A percentile compares a stretch with the other conserved stretches of the same genome.
Evolutionary conservation across 2,888 invertebrate genomes (phyloP).

Genomic region (Macrosiphum euphorbiae): DNA sequence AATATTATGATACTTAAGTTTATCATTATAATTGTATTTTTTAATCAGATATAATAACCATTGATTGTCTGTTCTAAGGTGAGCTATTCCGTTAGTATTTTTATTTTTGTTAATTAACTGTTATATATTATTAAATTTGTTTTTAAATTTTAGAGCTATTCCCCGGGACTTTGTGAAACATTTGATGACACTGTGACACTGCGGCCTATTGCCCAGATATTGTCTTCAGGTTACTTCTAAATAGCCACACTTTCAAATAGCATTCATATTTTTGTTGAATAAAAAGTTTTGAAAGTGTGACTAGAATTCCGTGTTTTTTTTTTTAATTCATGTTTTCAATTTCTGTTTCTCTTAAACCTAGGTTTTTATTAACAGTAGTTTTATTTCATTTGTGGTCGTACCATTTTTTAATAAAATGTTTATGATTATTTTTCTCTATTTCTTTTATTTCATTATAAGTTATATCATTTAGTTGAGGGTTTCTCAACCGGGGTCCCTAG

Average conservation of each 20-base stretch:
- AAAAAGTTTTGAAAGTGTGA: background rate
- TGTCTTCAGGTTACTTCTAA: background rate
- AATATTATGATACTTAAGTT: background rate
- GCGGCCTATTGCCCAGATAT: background rate
- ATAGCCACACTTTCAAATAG: background rate
- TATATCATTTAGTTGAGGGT: constrained; percentile 1
- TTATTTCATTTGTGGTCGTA: background rate
- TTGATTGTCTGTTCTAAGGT: background rate
- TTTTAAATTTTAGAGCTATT: background rate
- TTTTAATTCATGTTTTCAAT: background rate
- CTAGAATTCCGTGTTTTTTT: background rate
- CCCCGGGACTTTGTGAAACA: background rate
- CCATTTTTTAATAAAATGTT: background rate
- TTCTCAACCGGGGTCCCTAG: too few relatives aligned
- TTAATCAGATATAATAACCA: background rate
- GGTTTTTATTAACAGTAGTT: background rate
- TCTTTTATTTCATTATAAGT: background rate
- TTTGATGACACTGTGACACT: background rate
- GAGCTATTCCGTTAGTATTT: background rate
- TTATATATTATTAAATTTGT: background rate
- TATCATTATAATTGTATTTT: background rate
- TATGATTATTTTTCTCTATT: background rate
- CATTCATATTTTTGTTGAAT: background rate
- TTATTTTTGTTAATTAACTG: background rate
- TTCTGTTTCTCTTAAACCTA: background rate